phyloP scores from a whole-genome alignment of 1,140 invertebrate species.

The Xylocopa sonorina region DNA sequence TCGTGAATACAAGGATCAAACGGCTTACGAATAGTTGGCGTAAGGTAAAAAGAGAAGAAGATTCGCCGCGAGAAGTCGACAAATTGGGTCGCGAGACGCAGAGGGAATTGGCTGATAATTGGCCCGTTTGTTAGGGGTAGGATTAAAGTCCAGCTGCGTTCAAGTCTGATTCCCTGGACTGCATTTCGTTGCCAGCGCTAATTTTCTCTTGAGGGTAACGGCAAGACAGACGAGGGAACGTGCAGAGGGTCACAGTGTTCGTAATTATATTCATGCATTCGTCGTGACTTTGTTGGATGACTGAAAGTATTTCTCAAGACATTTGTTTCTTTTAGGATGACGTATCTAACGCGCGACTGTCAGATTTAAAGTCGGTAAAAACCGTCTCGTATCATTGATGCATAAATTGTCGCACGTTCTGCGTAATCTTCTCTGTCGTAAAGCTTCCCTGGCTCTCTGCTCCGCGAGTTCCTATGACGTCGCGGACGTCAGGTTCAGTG shows the following conservation, averaged over 20 bases:
- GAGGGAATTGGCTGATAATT: slow-evolving; percentile 33
- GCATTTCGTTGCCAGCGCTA: not conserved
- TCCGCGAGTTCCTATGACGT: not conserved
- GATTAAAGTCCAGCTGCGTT: slow-evolving; percentile 25
- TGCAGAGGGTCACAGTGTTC: not conserved
- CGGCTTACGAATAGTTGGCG: not conserved
- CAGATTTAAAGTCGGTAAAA: not conserved
- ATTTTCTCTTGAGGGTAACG: not conserved
- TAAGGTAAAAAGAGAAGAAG: slow-evolving; percentile 4
- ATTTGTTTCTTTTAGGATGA: too few relatives aligned
- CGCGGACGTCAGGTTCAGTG: not conserved
- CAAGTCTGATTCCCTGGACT: not conserved
- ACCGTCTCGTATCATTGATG: not conserved
- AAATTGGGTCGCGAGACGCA: slow-evolving; percentile 34
- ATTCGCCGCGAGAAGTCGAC: slow-evolving; percentile 18
- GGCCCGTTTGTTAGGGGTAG: slow-evolving; percentile 29
- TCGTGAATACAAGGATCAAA: slow-evolving; percentile 17
- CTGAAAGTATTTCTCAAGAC: too few relatives aligned
- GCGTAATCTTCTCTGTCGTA: not conserved
- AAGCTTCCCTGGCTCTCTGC: not conserved
- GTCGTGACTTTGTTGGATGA: too few relatives aligned
- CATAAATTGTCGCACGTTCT: not conserved
- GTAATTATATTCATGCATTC: not conserved
- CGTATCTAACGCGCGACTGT: too few relatives aligned
- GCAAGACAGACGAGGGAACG: not conserved